These are phyloP conservation scores for Champsocephalus gunnari DNA, from an alignment of 2,797 vertebrate species.

Conservation along the genomic window DNA sequence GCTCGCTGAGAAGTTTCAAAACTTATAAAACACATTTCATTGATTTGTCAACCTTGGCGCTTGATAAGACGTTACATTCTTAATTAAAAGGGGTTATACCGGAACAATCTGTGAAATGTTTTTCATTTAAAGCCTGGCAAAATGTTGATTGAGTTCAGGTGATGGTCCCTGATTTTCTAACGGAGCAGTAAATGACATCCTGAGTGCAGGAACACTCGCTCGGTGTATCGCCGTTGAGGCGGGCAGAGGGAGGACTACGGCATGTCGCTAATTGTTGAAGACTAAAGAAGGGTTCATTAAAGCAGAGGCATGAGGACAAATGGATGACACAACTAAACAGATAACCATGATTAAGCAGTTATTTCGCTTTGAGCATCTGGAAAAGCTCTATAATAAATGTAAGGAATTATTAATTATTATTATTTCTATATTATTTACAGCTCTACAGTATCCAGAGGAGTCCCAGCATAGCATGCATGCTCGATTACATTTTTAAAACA, in stretches of 20 bases:
- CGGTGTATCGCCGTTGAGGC: conserved; percentile 17
- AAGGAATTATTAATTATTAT: too few relatives aligned
- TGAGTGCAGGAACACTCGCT: conserved; percentile 13
- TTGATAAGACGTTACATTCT: conserved; percentile 73
- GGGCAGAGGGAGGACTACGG: background rate
- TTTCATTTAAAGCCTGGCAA: conserved; percentile 75
- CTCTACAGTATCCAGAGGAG: background rate
- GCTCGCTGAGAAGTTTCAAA: conserved; percentile 54
- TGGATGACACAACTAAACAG: background rate
- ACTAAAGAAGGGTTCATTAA: conserved; percentile 4
- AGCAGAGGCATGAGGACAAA: conserved; percentile 6
- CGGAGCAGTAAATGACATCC: conserved; percentile 79
- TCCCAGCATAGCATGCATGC: too few relatives aligned
- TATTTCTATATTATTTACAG: background rate
- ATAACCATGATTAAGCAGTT: background rate
- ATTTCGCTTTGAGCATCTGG: background rate
- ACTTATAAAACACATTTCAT: conserved; percentile 70
- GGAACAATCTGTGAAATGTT: conserved; percentile 78
- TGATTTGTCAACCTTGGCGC: conserved; percentile 75
- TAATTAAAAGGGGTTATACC: conserved; percentile 80
- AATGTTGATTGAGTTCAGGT: conserved; percentile 73
- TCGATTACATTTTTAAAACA: too few relatives aligned
- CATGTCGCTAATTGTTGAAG: background rate
- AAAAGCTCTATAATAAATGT: too few relatives aligned
- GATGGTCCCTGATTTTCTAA: conserved; percentile 77